Conservation (phyloP, 2,797 vertebrate genomes). For the Euthynnus affinis region DNA sequence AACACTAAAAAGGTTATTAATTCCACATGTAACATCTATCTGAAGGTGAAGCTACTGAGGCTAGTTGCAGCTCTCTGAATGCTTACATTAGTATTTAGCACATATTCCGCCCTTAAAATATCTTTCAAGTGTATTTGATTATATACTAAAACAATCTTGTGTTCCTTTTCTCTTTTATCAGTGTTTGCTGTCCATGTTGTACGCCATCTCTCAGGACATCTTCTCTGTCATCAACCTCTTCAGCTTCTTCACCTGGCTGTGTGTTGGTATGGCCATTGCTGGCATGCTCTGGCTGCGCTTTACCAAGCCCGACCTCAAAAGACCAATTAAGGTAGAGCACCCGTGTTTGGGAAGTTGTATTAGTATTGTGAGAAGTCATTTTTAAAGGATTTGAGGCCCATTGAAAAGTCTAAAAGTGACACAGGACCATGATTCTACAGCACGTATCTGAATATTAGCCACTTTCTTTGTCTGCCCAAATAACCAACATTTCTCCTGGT, state of each 20-base stretch:
- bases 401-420: slow-evolving; percentile 1
- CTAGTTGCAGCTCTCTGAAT: neutral
- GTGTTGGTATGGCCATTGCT: slow-evolving; percentile 84
- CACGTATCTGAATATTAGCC: slow-evolving; percentile 13
- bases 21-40: neutral
- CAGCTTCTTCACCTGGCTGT: slow-evolving; percentile 88
- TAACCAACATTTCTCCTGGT: slow-evolving; percentile 43
- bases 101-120: neutral
- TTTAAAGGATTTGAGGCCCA: neutral
- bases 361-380: neutral
- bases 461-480: slow-evolving; percentile 40
- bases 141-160: slow-evolving; percentile 8
- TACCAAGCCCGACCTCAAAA: slow-evolving; percentile 77
- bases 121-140: neutral
- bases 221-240: slow-evolving; percentile 88
- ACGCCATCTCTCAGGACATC: slow-evolving; percentile 85
- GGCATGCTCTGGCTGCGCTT: slow-evolving; percentile 85
- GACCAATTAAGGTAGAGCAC: slow-evolving; percentile 83
- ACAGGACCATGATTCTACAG: neutral
- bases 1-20: neutral
- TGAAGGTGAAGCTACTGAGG: neutral
- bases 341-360: neutral
- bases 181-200: slow-evolving; percentile 86
- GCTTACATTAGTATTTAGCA: slow-evolving; percentile 3
- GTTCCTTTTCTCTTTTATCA: slow-evolving; percentile 38